Evolutionary conservation across 2,797 vertebrate genomes (phyloP).

Genomic region (Trematomus bernacchii): DNA sequence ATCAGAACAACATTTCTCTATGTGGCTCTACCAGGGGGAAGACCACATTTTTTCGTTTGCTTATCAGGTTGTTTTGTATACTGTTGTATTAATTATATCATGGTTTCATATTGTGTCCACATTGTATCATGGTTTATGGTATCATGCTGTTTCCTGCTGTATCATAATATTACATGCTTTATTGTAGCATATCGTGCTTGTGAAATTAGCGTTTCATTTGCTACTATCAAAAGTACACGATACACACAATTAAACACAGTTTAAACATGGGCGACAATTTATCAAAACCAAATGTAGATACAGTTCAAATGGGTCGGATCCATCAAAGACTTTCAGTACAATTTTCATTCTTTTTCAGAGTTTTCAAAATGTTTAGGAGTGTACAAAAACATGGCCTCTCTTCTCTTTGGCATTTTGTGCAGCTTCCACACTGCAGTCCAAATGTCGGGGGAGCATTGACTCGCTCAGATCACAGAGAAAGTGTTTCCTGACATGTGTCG

Average conservation of each 20-base stretch:
- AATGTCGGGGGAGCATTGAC: slow-evolving; percentile 65
- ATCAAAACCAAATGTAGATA: not conserved
- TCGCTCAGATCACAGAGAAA: slow-evolving; percentile 81
- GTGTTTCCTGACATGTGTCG: slow-evolving; percentile 84
- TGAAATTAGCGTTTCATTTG: not conserved
- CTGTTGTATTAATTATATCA: not conserved
- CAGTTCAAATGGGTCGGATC: slow-evolving; percentile 8
- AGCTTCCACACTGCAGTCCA: slow-evolving; percentile 55
- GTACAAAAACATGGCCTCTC: slow-evolving; percentile 11
- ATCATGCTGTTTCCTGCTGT: not conserved
- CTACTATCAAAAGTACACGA: not conserved
- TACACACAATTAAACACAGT: not conserved
- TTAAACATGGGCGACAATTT: not conserved
- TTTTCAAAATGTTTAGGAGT: slow-evolving; percentile 17
- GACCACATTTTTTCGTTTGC: not conserved
- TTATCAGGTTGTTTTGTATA: not conserved
- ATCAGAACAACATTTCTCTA: no score
- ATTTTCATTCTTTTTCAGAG: not conserved
- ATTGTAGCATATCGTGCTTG: not conserved
- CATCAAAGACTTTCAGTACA: slow-evolving; percentile 7
- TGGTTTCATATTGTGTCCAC: not conserved
- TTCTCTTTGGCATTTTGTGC: slow-evolving; percentile 47
- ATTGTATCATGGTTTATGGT: not conserved
- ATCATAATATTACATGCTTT: not conserved
- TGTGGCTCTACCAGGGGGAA: no score